Conservation (phyloP, 2,797 vertebrate genomes). For the Hyperoplus immaculatus region DNA sequence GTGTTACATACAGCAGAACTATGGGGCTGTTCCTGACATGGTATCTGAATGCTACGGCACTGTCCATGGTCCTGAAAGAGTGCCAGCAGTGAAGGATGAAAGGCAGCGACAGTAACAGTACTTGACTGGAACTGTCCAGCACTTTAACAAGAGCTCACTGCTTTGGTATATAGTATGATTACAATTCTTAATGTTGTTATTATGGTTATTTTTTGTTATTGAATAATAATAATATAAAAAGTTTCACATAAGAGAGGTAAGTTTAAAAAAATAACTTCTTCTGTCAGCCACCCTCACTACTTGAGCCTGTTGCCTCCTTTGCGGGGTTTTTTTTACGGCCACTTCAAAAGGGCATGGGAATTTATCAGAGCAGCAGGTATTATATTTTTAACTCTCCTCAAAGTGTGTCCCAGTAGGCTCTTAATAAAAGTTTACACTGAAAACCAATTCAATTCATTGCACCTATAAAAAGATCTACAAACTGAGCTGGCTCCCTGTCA, state of each 20-base stretch:
- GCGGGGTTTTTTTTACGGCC: not conserved
- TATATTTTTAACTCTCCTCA: not conserved
- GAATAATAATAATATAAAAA: not conserved
- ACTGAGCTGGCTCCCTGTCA: not conserved
- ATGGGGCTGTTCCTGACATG: not conserved
- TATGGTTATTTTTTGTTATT: not conserved
- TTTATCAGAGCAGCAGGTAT: not conserved
- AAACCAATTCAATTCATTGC: not conserved
- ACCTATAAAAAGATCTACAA: not conserved
- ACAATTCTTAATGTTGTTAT: too few species aligned
- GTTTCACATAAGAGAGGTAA: not conserved
- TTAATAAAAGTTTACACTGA: conserved; percentile 2
- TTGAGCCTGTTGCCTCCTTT: not conserved
- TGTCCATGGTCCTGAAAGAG: conserved; percentile 35
- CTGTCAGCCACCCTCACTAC: too few species aligned
- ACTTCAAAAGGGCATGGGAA: conserved; percentile 1
- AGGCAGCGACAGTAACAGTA: not conserved
- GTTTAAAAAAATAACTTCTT: not conserved
- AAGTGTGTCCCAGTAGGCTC: not conserved
- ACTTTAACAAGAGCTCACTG: not conserved
- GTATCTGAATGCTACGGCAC: not conserved
- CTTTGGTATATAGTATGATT: not conserved
- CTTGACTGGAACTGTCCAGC: not conserved
- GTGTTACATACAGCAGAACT: not conserved
- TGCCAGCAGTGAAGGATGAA: conserved; percentile 6